Conservation (phyloP, 1,140 invertebrate species). For the Diabrotica virgifera region DNA sequence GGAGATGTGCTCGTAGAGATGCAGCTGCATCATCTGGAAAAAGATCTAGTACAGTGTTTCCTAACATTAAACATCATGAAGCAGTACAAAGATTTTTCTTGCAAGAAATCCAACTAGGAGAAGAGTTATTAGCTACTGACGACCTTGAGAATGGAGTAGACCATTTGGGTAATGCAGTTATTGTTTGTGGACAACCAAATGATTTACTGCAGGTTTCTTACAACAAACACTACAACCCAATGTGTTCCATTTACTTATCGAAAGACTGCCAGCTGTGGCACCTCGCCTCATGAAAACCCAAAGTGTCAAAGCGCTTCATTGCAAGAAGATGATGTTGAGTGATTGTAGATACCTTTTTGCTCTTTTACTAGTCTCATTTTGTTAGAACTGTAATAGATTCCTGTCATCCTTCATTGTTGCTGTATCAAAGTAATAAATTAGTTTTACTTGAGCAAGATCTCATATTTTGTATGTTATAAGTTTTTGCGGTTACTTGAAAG, state of each 20-base stretch:
- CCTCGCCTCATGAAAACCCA: slow-evolving; percentile 43
- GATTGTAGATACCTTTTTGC: slow-evolving; percentile 18
- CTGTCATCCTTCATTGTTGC: slow-evolving; percentile 15
- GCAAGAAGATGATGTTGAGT: slow-evolving; percentile 49
- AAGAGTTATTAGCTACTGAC: slow-evolving; percentile 81
- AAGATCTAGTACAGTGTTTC: slow-evolving; percentile 57
- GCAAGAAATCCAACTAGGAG: slow-evolving; percentile 85
- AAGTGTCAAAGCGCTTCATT: slow-evolving; percentile 29
- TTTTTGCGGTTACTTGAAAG: slow-evolving; percentile 4
- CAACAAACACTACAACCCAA: slow-evolving; percentile 85
- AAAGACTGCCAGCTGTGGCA: slow-evolving; percentile 70
- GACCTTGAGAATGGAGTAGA: slow-evolving; percentile 89
- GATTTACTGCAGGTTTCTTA: slow-evolving; percentile 77
- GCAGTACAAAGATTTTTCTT: slow-evolving; percentile 91
- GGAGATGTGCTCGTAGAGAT: slow-evolving; percentile 54
- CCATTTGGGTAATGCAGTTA: slow-evolving; percentile 90
- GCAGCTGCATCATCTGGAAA: slow-evolving; percentile 44
- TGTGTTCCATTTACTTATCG: slow-evolving; percentile 83
- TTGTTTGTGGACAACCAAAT: slow-evolving; percentile 93
- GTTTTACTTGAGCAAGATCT: slow-evolving; percentile 11
- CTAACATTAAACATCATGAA: slow-evolving; percentile 87
- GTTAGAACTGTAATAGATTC: slow-evolving; percentile 13
- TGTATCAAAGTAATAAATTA: slow-evolving; percentile 9
- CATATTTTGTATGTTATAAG: slow-evolving; percentile 7
- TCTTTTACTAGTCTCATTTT: slow-evolving; percentile 16